Conservation (phyloP, 2,797 vertebrate genomes). For the Premnoplex brunnescens region DNA sequence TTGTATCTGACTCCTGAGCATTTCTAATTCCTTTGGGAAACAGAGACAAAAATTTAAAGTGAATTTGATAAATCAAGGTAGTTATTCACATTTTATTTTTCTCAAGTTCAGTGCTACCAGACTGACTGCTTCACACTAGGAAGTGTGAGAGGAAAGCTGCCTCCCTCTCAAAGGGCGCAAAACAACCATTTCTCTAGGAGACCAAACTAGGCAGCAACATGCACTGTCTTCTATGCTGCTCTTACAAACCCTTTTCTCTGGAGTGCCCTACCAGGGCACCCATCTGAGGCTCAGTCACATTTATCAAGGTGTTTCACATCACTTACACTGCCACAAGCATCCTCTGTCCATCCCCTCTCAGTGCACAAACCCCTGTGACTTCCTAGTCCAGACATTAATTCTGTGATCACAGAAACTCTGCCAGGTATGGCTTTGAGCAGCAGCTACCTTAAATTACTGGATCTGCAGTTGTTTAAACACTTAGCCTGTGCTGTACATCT, state of each 20-base stretch:
- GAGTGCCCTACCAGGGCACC: background rate
- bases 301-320: background rate
- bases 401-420: background rate
- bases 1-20: slow-evolving; percentile 82
- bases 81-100: background rate
- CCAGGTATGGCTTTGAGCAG: background rate
- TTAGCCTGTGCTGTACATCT: background rate
- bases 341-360: rapidly evolving
- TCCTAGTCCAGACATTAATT: background rate
- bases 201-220: background rate
- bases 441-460: background rate
- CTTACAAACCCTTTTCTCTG: rapidly evolving
- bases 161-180: rapidly evolving
- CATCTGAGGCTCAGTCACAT: background rate
- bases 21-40: slow-evolving; percentile 83
- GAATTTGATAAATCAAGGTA: background rate
- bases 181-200: background rate
- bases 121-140: background rate
- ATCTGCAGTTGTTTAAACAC: background rate
- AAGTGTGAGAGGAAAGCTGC: rapidly evolving
- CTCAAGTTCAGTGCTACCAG: background rate
- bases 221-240: rapidly evolving
- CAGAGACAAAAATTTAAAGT: background rate
- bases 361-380: background rate
- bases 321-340: too few species aligned